phyloP scores from a whole-genome alignment of 2,888 invertebrate species.

The Hirtodrosophila histrioides region DNA sequence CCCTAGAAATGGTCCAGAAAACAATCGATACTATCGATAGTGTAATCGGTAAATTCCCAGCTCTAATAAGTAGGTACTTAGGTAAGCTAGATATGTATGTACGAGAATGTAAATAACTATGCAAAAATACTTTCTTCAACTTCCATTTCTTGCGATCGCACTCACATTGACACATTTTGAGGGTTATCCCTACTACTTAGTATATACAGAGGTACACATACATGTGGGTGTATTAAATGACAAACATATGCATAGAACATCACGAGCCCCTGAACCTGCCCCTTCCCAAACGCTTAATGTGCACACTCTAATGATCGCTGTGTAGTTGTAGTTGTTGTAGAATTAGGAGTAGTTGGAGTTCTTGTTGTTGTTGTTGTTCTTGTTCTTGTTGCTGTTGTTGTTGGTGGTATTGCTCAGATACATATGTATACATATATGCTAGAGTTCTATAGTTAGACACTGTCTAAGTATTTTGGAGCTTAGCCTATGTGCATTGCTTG shows the following conservation, averaged over 20 bases:
- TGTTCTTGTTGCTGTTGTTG: constrained; percentile 43
- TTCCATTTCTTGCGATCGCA: constrained; percentile 3
- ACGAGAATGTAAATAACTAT: constrained; percentile 41
- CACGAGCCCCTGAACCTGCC: constrained; percentile 13
- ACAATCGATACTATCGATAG: too few species aligned
- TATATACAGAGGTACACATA: constrained; percentile 21
- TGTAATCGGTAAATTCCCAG: too few species aligned
- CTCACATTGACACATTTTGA: constrained; percentile 23
- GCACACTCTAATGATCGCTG: constrained; percentile 41
- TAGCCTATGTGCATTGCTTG: constrained; percentile 61
- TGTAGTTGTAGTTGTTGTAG: constrained; percentile 42
- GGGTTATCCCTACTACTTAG: constrained; percentile 4
- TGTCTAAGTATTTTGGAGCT: constrained; percentile 52
- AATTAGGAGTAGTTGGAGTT: constrained; percentile 44
- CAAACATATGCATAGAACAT: background rate
- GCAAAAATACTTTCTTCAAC: constrained; percentile 38
- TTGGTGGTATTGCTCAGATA: constrained; percentile 69
- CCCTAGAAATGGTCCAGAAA: too few species aligned
- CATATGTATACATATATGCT: constrained; percentile 38
- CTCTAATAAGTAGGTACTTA: constrained; percentile 13
- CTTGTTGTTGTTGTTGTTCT: constrained; percentile 43
- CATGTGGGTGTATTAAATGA: constrained; percentile 5
- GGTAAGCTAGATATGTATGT: constrained; percentile 17
- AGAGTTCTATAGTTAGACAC: constrained; percentile 39
- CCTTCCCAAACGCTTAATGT: constrained; percentile 38